Evolutionary conservation across 1,140 invertebrate genomes (phyloP).

Genomic region (Sarcophaga bullata): DNA sequence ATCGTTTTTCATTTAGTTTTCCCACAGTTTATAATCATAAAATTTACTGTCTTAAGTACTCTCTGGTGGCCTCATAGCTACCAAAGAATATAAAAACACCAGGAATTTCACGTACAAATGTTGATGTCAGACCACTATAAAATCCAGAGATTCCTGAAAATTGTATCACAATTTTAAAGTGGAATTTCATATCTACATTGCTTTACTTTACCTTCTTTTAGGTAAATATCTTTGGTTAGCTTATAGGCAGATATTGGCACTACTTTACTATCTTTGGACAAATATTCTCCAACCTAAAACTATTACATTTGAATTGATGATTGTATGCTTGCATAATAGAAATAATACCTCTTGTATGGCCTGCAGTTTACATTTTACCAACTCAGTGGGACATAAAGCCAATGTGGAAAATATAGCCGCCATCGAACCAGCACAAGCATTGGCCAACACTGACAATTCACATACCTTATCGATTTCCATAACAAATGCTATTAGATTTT

Average conservation of each 20-base stretch:
- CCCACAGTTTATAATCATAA: no score
- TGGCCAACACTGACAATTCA: constrained; percentile 80
- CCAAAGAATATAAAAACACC: constrained; percentile 99
- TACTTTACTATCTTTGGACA: background rate
- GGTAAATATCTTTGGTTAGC: background rate
- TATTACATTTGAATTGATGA: no score
- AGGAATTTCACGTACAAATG: constrained; percentile 96
- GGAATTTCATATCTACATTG: constrained; percentile 36
- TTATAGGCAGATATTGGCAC: background rate
- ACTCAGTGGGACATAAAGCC: constrained; percentile 95
- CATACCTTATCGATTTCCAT: constrained; percentile 50
- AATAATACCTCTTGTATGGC: constrained; percentile 86
- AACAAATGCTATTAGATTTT: constrained; percentile 76
- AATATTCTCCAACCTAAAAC: background rate
- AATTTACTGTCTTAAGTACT: constrained; percentile 70
- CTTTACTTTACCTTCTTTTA: background rate
- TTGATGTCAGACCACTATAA: constrained; percentile 90
- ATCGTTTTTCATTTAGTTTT: background rate
- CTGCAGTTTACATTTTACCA: constrained; percentile 97
- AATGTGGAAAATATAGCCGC: constrained; percentile 98
- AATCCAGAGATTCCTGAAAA: constrained; percentile 83
- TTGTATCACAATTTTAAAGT: background rate
- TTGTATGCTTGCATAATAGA: background rate
- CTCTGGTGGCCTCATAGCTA: constrained; percentile 87
- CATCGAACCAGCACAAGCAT: constrained; percentile 92